These are phyloP conservation scores for Telenomus remus DNA, from an alignment of 1,140 invertebrate species.

Conservation along the genomic window DNA sequence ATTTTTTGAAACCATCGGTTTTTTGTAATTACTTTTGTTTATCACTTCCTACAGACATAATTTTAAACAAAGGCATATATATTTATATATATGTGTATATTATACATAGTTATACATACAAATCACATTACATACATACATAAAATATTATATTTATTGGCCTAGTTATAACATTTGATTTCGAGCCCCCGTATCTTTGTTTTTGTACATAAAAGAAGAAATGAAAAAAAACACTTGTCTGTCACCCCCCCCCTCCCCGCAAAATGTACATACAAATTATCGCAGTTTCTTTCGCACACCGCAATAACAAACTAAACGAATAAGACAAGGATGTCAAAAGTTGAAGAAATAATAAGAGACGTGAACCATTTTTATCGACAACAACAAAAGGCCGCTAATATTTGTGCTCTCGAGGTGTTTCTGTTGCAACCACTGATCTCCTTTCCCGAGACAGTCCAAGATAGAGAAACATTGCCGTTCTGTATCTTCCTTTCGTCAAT, in stretches of 20 bases:
- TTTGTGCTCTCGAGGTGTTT: slow-evolving; percentile 41
- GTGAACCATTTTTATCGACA: no score
- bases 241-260: slow-evolving; percentile 30
- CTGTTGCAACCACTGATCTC: slow-evolving; percentile 24
- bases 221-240: slow-evolving; percentile 19
- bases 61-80: slow-evolving; percentile 34
- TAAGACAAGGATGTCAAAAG: background rate
- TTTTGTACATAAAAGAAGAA: slow-evolving; percentile 28
- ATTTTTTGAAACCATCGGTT: slow-evolving; percentile 28
- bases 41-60: slow-evolving; percentile 44
- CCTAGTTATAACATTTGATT: slow-evolving; percentile 36
- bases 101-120: slow-evolving; percentile 14
- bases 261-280: slow-evolving; percentile 39
- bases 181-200: slow-evolving; percentile 30
- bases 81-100: slow-evolving; percentile 23
- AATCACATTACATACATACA: slow-evolving; percentile 11
- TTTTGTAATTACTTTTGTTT: slow-evolving; percentile 51
- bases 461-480: slow-evolving; percentile 27
- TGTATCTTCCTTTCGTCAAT: slow-evolving; percentile 50
- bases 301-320: slow-evolving; percentile 12
- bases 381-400: background rate
- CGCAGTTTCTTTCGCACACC: slow-evolving; percentile 32
- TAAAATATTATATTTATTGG: slow-evolving; percentile 26
- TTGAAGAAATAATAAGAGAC: background rate
- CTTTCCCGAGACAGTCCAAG: slow-evolving; percentile 1